Percentiles rank a stretch among this genome's conserved stretches.
Conservation (phyloP, 2,797 vertebrate genomes). For the Aphelocoma californica region DNA sequence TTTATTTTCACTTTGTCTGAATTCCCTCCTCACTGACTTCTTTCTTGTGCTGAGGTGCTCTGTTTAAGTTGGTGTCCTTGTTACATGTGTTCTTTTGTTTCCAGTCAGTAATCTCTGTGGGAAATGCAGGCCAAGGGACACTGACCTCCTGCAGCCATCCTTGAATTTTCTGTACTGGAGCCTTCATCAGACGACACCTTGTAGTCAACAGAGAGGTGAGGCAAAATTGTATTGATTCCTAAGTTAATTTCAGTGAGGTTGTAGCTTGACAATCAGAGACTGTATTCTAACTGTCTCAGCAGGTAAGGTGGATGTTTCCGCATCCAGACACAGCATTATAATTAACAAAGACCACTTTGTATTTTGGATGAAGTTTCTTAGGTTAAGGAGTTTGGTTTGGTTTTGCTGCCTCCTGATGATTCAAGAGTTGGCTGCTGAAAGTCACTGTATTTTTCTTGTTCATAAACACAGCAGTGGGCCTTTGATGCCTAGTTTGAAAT, state of each 20-base stretch:
- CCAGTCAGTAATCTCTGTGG: conserved; percentile 88
- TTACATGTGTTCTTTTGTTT: background rate
- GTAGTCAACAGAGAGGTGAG: conserved; percentile 79
- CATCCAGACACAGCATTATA: background rate
- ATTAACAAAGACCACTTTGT: conserved; percentile 10
- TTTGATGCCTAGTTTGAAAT: conserved; percentile 3
- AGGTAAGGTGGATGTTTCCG: background rate
- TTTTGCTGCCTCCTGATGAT: conserved; percentile 1
- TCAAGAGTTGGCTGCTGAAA: background rate
- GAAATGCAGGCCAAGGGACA: conserved; percentile 75
- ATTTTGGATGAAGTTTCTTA: background rate
- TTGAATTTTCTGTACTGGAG: conserved; percentile 90
- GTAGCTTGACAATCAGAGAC: background rate
- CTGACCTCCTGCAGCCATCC: conserved; percentile 84
- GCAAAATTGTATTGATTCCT: background rate
- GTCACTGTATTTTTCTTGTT: background rate
- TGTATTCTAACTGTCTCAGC: background rate
- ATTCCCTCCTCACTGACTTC: background rate
- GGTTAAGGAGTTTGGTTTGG: background rate
- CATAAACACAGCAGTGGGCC: background rate
- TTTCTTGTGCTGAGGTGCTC: background rate
- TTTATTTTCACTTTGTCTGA: background rate
- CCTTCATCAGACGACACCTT: conserved; percentile 74
- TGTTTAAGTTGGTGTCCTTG: background rate
- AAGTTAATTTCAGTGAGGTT: background rate